Evolutionary conservation across 2,113 vertebrate species (phyloP).

Genomic region (Motacilla tschutschensis): DNA sequence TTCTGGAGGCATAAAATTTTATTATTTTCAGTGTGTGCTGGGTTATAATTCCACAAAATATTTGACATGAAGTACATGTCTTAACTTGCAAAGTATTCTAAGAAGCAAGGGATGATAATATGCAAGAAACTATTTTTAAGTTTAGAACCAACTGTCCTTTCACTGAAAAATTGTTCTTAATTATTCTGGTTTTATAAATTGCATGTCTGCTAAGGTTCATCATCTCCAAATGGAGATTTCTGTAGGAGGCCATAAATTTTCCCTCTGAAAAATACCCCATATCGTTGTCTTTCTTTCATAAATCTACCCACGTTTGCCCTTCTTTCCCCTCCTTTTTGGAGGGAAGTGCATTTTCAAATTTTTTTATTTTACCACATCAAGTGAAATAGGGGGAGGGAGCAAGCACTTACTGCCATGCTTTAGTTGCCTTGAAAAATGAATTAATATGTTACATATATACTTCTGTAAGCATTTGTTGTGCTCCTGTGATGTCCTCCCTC

Average conservation of each 20-base stretch:
- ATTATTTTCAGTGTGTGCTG: slow-evolving; percentile 50
- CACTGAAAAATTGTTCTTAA: slow-evolving; percentile 26
- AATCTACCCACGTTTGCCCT: neutral
- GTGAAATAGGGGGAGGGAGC: neutral
- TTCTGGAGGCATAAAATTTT: slow-evolving; percentile 62
- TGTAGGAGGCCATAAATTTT: slow-evolving; percentile 14
- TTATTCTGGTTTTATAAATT: slow-evolving; percentile 25
- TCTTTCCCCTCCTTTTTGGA: neutral
- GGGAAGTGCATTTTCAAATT: neutral
- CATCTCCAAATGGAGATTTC: neutral
- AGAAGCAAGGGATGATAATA: neutral
- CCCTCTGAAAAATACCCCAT: neutral
- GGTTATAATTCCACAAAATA: slow-evolving; percentile 44
- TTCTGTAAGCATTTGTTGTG: neutral
- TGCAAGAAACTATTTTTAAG: neutral
- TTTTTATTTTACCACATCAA: neutral
- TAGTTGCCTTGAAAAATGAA: neutral
- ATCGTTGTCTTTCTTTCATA: neutral
- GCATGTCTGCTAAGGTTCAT: neutral
- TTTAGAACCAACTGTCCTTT: slow-evolving; percentile 10
- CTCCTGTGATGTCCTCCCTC: neutral
- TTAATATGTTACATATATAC: neutral
- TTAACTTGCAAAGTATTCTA: slow-evolving; percentile 41
- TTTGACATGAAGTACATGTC: slow-evolving; percentile 50
- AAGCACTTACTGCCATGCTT: neutral